Base-by-base conservation (phyloP, 1,140 invertebrate genomes). In the Carposina sasakii region DNA sequence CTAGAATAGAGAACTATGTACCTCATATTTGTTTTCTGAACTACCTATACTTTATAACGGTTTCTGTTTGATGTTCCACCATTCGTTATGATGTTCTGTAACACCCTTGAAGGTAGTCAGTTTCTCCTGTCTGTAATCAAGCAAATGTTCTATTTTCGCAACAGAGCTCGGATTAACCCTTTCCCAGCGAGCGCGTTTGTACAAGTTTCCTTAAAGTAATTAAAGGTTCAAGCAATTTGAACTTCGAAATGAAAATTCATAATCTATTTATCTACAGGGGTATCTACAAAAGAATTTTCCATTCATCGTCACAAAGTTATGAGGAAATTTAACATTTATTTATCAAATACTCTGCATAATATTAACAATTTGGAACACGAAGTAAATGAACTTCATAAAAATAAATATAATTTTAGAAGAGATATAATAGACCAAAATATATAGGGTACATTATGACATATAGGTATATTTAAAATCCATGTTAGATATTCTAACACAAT, bases 201-300 rank as follows among this genome's bases (percentile, higher is more conserved):
- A 69, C 57, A 73, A 76, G 62, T 76, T 68, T 69, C 60, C 59
- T 62, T 68, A 76, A 76, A 76, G 67, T 71, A 76, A 76, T 74
- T 71, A 74, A 71, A 67, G 64, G 66, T 68, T 69, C 61, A 70
- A 71, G 67, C 56, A 70, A 67, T 73, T 73, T 67, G 54, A 64
- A 76, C 61, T 71, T 53, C 46, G 55, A 58, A 66, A 71, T 71
- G 56, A 67, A 75, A 68, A 65, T 70, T 70, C 59, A 67, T 72
- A 66, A 68, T 71, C 63, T 67, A 66, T 63, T 67, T 71, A 69
- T 69, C 52, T 56, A 45, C 43, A 58, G 48, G 43, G 48, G 40
- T 59, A 60, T 67, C 60, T 63, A 54, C 50, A 54, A 63, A 59
- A 60, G 46, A 66, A 61, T 56, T 51, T 65, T 53, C 39, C 53